These are phyloP conservation scores for Cantharis lateralis DNA, from an alignment of 2,888 invertebrate species.

Conservation along the genomic window DNA sequence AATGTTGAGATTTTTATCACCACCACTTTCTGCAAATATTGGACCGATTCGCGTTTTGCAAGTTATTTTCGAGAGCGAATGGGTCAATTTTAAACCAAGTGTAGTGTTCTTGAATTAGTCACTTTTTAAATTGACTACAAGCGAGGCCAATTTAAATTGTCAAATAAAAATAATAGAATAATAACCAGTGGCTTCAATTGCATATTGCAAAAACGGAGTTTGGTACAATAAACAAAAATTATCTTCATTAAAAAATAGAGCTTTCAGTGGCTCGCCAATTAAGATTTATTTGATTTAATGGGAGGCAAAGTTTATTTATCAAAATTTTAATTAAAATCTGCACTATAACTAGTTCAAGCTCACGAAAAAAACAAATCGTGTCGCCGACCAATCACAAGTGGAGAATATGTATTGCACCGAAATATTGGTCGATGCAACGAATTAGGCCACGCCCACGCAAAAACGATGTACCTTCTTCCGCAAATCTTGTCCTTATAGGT, in stretches of 20 bases:
- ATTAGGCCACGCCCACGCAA: neutral
- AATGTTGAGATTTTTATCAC: neutral
- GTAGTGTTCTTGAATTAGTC: neutral
- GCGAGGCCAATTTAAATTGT: constrained; percentile 23
- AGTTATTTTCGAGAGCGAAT: neutral
- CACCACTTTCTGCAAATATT: neutral
- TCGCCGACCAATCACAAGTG: neutral
- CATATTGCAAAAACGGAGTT: neutral
- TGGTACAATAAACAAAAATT: neutral
- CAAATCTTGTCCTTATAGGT: neutral
- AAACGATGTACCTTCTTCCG: neutral
- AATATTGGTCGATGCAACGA: neutral
- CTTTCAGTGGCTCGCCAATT: neutral
- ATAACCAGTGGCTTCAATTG: constrained; percentile 10
- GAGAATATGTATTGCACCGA: neutral
- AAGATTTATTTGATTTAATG: neutral
- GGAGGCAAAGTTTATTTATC: neutral
- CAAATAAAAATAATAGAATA: constrained; percentile 26
- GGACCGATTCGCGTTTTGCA: neutral
- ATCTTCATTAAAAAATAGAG: neutral
- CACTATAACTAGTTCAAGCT: neutral
- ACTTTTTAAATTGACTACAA: constrained; percentile 17
- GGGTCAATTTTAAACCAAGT: neutral
- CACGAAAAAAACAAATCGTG: neutral
- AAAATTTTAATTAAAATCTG: neutral